phyloP scores from a whole-genome alignment of 2,113 vertebrate genomes.

The Erythrolamprus reginae region DNA sequence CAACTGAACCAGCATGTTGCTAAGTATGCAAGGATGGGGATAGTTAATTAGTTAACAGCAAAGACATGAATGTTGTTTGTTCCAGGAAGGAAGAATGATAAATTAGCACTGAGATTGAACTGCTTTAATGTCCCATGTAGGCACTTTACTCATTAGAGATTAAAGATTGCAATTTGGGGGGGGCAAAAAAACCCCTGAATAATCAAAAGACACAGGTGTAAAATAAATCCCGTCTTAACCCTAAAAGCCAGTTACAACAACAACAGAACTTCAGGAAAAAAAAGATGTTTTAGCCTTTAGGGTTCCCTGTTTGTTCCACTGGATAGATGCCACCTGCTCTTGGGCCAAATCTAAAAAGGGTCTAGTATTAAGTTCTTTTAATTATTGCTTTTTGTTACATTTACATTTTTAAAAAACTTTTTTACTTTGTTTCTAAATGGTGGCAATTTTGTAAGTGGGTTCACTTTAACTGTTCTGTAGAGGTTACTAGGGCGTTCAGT shows the following conservation, averaged over 20 bases:
- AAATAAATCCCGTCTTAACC: background rate
- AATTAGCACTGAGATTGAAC: conserved; percentile 34
- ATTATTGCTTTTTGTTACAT: background rate
- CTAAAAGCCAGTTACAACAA: background rate
- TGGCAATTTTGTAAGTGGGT: background rate
- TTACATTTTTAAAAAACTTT: background rate
- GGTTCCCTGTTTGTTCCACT: background rate
- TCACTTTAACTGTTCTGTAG: background rate
- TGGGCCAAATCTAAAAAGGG: background rate
- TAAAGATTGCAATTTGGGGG: conserved; percentile 28
- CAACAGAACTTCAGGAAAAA: background rate
- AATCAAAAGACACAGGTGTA: conserved; percentile 2
- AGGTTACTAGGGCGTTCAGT: background rate
- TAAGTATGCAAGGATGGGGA: conserved; percentile 30
- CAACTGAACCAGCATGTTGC: conserved; percentile 43
- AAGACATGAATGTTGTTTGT: conserved; percentile 19
- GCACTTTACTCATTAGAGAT: conserved; percentile 39
- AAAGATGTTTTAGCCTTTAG: background rate
- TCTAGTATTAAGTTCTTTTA: background rate
- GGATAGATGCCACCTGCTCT: background rate
- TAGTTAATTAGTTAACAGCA: conserved; percentile 44
- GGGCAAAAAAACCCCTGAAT: conserved; percentile 29
- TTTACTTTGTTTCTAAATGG: background rate
- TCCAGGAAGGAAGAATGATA: conserved; percentile 36
- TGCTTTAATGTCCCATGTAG: conserved; percentile 30